Percentiles rank a stretch among this genome's conserved stretches.
These are phyloP conservation scores for Dolichoris vasculosae DNA, from an alignment of 1,140 invertebrate genomes.

Conservation along the genomic window DNA sequence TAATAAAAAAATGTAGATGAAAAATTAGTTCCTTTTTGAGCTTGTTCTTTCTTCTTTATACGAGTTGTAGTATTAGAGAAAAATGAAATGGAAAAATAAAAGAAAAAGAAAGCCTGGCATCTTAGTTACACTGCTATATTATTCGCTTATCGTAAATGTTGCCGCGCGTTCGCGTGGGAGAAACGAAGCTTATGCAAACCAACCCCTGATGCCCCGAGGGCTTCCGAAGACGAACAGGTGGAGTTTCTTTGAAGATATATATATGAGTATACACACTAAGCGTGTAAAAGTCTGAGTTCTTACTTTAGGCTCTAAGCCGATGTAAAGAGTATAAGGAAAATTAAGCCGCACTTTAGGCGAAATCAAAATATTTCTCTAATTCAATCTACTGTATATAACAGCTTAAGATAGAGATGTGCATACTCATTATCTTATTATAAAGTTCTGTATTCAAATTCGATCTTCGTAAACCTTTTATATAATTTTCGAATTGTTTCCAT, in stretches of 20 bases:
- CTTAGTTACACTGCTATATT: conserved; percentile 38
- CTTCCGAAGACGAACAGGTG: conserved; percentile 55
- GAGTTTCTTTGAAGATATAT: conserved; percentile 53
- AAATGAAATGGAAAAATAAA: neutral
- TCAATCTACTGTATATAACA: neutral
- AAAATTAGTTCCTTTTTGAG: neutral
- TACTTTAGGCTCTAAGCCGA: neutral
- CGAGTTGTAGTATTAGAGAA: too few species aligned
- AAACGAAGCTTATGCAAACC: conserved; percentile 55
- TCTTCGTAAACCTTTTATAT: too few species aligned
- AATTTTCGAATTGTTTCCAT: too few species aligned
- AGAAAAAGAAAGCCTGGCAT: neutral
- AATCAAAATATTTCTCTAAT: neutral
- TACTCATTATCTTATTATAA: too few species aligned
- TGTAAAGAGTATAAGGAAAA: neutral
- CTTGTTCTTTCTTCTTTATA: neutral
- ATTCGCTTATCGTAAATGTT: conserved; percentile 54
- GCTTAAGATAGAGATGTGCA: neutral
- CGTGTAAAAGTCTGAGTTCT: neutral
- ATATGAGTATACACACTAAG: conserved; percentile 48
- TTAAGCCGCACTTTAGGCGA: neutral
- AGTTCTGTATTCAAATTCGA: too few species aligned
- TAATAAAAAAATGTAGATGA: neutral
- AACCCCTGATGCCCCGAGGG: conserved; percentile 58
- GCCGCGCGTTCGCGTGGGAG: neutral